Evolutionary conservation across 2,888 invertebrate species (phyloP).

Genomic region (Lacanobia wlatinum): DNA sequence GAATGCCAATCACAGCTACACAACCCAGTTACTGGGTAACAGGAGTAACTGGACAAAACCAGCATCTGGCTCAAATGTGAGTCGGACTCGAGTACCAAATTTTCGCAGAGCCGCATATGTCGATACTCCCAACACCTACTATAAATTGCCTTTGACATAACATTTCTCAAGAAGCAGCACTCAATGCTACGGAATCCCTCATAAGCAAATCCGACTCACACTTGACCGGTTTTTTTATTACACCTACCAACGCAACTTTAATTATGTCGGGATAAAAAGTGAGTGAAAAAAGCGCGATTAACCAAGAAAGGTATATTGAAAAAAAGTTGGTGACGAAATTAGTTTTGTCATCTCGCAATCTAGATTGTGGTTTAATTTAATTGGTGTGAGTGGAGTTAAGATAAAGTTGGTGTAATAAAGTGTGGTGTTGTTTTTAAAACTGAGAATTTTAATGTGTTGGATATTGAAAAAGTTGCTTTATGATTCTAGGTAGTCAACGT

Average conservation of each 20-base stretch:
- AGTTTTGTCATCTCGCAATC: slow-evolving; percentile 40
- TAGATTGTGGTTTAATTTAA: slow-evolving; percentile 45
- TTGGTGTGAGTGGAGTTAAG: slow-evolving; percentile 16
- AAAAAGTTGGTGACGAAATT: slow-evolving; percentile 65
- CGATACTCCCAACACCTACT: too few species aligned
- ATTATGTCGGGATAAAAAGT: slow-evolving; percentile 82
- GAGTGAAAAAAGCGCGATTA: slow-evolving; percentile 74
- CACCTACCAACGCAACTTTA: slow-evolving; percentile 85
- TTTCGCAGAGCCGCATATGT: too few species aligned
- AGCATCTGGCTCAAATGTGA: not conserved
- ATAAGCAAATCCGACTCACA: not conserved
- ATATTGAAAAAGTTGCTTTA: not conserved
- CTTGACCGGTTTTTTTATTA: slow-evolving; percentile 62
- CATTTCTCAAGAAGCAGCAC: not conserved
- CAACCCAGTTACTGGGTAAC: too few species aligned
- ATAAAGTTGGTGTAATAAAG: slow-evolving; percentile 4
- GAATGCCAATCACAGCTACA: too few species aligned
- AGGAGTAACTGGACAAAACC: not conserved
- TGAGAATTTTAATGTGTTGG: not conserved
- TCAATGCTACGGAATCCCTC: not conserved
- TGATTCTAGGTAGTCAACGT: not conserved
- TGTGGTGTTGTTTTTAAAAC: slow-evolving; percentile 1
- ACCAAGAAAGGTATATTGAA: slow-evolving; percentile 65
- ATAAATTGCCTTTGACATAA: not conserved
- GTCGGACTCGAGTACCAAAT: too few species aligned